A percentile compares a stretch with the other conserved stretches of the same genome.
Conservation (phyloP, 2,888 invertebrate genomes). For the Hedychridium roseum region DNA sequence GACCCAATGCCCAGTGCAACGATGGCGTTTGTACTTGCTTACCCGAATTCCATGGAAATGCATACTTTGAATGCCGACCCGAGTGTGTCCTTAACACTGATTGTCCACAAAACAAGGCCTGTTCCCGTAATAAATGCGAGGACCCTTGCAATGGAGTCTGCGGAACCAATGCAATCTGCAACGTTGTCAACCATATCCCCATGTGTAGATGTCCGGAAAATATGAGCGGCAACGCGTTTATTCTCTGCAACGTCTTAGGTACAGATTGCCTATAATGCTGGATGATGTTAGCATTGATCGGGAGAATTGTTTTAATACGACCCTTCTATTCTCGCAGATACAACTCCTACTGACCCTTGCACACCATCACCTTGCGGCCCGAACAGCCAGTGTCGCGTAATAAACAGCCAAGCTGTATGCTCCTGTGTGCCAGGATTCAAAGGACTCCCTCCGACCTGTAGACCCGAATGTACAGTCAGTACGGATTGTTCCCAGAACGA, state of each 20-base stretch:
- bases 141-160: slow-evolving; percentile 76
- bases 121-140: slow-evolving; percentile 72
- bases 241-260: slow-evolving; percentile 61
- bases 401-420: slow-evolving; percentile 67
- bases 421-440: slow-evolving; percentile 80
- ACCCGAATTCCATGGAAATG: slow-evolving; percentile 67
- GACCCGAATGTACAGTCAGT: slow-evolving; percentile 80
- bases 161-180: slow-evolving; percentile 75
- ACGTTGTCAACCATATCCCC: slow-evolving; percentile 77
- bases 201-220: slow-evolving; percentile 75
- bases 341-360: slow-evolving; percentile 41
- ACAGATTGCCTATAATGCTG: background rate
- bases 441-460: slow-evolving; percentile 80
- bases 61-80: slow-evolving; percentile 74
- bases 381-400: slow-evolving; percentile 65
- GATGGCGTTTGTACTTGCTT: slow-evolving; percentile 66
- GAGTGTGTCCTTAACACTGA: slow-evolving; percentile 74
- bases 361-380: slow-evolving; percentile 70
- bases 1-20: slow-evolving; percentile 72
- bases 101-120: slow-evolving; percentile 72
- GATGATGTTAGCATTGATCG: slow-evolving; percentile 14
- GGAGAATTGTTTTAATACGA: slow-evolving; percentile 9
- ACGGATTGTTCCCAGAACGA: slow-evolving; percentile 78
- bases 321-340: background rate
- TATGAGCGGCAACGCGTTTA: slow-evolving; percentile 75